Percentiles rank a stretch among this genome's conserved stretches.
Evolutionary conservation across 2,797 vertebrate species (phyloP).

Genomic region (Scomberomorus guttatus): DNA sequence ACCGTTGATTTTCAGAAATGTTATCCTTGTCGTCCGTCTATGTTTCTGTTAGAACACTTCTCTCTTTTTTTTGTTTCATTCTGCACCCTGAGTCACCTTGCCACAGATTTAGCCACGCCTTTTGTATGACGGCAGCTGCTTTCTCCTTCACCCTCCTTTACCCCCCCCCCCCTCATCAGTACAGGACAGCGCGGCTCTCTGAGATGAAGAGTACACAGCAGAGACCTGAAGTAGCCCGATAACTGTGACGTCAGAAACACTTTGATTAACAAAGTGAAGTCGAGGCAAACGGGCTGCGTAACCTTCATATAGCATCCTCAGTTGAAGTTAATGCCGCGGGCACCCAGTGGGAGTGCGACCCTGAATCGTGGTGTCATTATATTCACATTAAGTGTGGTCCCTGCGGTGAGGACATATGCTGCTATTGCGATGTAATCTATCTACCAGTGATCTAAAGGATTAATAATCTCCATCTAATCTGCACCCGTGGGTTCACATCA

Average conservation of each 20-base stretch:
- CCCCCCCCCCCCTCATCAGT: slow-evolving; percentile 29
- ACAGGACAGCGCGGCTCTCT: background rate
- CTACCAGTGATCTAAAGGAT: slow-evolving; percentile 64
- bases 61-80: slow-evolving; percentile 6
- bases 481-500: slow-evolving; percentile 57
- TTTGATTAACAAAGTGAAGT: slow-evolving; percentile 44
- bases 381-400: slow-evolving; percentile 43
- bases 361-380: slow-evolving; percentile 52
- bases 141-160: slow-evolving; percentile 39
- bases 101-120: slow-evolving; percentile 37
- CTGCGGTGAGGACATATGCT: slow-evolving; percentile 67
- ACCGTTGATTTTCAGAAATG: background rate
- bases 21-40: background rate
- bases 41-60: background rate
- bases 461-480: slow-evolving; percentile 77
- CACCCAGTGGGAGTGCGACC: slow-evolving; percentile 23
- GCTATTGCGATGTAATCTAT: slow-evolving; percentile 63
- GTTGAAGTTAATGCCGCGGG: slow-evolving; percentile 47
- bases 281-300: background rate
- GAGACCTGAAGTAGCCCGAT: slow-evolving; percentile 12
- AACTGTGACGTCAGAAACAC: slow-evolving; percentile 2
- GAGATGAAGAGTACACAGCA: background rate
- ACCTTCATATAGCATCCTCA: slow-evolving; percentile 29
- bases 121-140: slow-evolving; percentile 35
- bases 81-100: slow-evolving; percentile 56